phyloP scores from a whole-genome alignment of 2,797 vertebrate species.

The Rhinogobio ventralis region DNA sequence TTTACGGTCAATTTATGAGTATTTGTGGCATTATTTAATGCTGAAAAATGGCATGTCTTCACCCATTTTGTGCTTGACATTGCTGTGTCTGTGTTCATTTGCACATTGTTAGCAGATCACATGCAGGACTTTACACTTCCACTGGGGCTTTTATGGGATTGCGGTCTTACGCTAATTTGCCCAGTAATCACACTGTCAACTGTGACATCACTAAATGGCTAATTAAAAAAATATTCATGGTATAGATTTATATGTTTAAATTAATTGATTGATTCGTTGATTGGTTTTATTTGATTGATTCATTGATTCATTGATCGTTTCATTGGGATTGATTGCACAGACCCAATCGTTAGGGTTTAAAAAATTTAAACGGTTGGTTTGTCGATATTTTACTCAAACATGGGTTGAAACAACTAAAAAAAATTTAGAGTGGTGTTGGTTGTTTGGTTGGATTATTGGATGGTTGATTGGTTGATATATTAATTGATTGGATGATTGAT shows the following conservation, averaged over 20 bases:
- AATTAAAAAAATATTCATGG: neutral
- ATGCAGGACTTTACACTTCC: neutral
- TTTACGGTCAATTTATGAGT: neutral
- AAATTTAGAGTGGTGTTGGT: too few species aligned
- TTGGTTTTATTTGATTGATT: neutral
- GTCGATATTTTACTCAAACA: too few species aligned
- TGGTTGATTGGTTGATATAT: too few species aligned
- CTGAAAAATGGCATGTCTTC: neutral
- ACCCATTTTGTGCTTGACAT: neutral
- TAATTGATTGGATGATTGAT: too few species aligned
- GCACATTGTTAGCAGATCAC: neutral
- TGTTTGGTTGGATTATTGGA: rapidly evolving
- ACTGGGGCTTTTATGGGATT: neutral
- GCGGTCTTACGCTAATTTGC: neutral
- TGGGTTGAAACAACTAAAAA: too few species aligned
- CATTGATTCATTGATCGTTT: too few species aligned
- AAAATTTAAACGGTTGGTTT: too few species aligned
- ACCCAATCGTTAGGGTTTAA: too few species aligned
- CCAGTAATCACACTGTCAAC: neutral
- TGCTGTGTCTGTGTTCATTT: neutral
- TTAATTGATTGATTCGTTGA: neutral
- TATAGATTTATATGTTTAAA: neutral
- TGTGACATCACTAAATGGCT: neutral
- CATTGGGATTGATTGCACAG: neutral
- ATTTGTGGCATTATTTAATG: neutral